These are phyloP conservation scores for Lacanobia oleracea DNA, from an alignment of 2,888 invertebrate genomes.

Conservation along the genomic window DNA sequence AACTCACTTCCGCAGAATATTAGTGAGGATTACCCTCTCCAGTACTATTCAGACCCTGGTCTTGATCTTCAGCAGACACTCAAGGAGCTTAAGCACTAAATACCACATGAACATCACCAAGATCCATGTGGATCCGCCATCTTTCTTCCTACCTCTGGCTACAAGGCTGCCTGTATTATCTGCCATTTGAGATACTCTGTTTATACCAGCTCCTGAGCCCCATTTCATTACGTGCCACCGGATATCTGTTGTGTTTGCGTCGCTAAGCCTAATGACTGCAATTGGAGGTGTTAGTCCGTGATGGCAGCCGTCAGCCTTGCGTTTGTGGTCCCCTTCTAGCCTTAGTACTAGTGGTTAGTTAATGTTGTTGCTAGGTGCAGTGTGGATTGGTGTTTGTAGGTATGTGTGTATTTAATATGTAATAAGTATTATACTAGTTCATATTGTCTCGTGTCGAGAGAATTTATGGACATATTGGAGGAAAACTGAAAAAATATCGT, in stretches of 20 bases:
- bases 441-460: too few relatives aligned
- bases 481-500: too few relatives aligned
- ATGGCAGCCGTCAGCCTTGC: conserved; percentile 23
- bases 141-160: neutral
- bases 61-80: neutral
- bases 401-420: neutral
- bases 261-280: conserved; percentile 61
- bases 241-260: conserved; percentile 48
- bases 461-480: neutral
- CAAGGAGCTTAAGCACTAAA: conserved; percentile 20
- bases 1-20: too few relatives aligned
- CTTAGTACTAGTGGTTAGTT: conserved; percentile 38
- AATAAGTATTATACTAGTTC: neutral
- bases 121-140: neutral
- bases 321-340: conserved; percentile 40
- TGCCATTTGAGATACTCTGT: conserved; percentile 5
- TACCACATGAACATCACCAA: neutral
- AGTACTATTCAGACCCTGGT: neutral
- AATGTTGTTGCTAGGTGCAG: conserved; percentile 22
- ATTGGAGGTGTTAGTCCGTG: conserved; percentile 54
- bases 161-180: neutral
- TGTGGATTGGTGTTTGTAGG: neutral
- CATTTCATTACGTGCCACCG: conserved; percentile 55
- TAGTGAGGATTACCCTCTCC: neutral
- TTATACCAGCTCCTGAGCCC: conserved; percentile 32